These are phyloP conservation scores for Chymomyza procnemis DNA, from an alignment of 2,888 invertebrate species.

Conservation along the genomic window DNA sequence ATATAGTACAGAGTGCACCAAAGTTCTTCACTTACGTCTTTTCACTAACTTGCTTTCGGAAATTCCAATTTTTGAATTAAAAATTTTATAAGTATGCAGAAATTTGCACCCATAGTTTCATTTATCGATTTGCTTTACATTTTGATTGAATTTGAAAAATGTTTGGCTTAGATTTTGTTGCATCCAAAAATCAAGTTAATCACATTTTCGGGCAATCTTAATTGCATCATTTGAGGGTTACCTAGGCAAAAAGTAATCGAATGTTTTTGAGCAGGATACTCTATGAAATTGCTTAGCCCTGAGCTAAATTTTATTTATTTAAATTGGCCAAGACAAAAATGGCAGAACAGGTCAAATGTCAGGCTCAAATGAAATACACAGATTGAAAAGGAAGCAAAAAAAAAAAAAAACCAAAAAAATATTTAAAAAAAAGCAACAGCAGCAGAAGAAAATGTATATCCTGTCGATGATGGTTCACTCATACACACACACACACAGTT, in stretches of 20 bases:
- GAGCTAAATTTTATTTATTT: slow-evolving; percentile 66
- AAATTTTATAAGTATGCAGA: too few relatives aligned
- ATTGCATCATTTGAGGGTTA: slow-evolving; percentile 35
- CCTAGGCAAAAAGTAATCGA: background rate
- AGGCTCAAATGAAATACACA: background rate
- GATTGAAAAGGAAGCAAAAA: background rate
- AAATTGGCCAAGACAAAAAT: slow-evolving; percentile 32
- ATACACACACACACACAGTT: too few relatives aligned
- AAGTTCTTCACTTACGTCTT: too few relatives aligned
- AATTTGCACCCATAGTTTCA: too few relatives aligned
- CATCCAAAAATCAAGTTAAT: slow-evolving; percentile 40
- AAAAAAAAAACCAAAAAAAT: background rate
- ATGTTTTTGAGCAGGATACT: background rate
- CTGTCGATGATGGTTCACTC: background rate
- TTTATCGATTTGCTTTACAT: background rate
- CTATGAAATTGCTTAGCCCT: slow-evolving; percentile 57
- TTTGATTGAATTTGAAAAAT: background rate
- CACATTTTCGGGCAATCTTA: slow-evolving; percentile 53
- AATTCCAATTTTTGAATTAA: too few relatives aligned
- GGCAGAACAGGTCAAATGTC: background rate
- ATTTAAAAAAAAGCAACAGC: background rate
- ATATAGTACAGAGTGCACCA: too few relatives aligned
- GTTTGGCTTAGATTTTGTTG: background rate
- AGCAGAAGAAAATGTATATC: background rate
- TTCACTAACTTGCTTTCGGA: too few relatives aligned